Base-by-base conservation (phyloP, 2,888 invertebrate genomes). In the Sinelater perroti region DNA sequence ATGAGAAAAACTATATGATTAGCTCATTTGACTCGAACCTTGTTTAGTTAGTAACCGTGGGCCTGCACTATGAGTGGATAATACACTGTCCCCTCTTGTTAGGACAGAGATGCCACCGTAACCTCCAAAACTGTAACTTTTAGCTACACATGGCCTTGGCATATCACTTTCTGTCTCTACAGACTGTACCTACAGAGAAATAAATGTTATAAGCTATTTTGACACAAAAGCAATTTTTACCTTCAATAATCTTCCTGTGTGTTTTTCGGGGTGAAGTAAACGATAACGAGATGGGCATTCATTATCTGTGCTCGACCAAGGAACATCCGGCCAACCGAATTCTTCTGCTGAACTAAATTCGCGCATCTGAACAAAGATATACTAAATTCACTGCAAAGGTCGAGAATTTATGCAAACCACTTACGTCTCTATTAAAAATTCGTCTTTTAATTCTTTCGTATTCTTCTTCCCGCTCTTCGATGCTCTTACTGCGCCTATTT, bases 401-500 rank as follows among this genome's bases (percentile, higher is more conserved):
- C 21, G 13, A 33, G 36, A 47, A 57, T 24, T 6, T 6, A 4
- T 7, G 24, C 24, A 49, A 20, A 6, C 4, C 11, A 56, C 61
- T 38, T 63, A 77, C 77, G 67, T 76, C 77, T 67, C 72, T 66
- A 56, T 76, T 90, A 75, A 96, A 96, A 80, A 96, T 96, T 78
- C 95, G 85, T 64, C 90, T 84, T 55, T 93, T 83, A 44, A 88
- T 92, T 72, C 90, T 86, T 75, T 93, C 91, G 75, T 96, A 96
- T 68, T 93, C 92, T 72, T 90, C 90, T 79, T 95, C 93, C 18
- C 96, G 82, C 78, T 96, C 95, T 77, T 97, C 96, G 70, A 95
- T 88, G 65, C 95, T 93, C 74, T 91, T 92, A 76, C 90, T 88
- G 60, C 88, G 82, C 53, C 88, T 81, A 66, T 85, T 87, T 55